Evolutionary conservation across 2,797 vertebrate genomes (phyloP), one percentile per base, ranked within the genome.

Genomic region (Lacerta bilineata): DNA sequence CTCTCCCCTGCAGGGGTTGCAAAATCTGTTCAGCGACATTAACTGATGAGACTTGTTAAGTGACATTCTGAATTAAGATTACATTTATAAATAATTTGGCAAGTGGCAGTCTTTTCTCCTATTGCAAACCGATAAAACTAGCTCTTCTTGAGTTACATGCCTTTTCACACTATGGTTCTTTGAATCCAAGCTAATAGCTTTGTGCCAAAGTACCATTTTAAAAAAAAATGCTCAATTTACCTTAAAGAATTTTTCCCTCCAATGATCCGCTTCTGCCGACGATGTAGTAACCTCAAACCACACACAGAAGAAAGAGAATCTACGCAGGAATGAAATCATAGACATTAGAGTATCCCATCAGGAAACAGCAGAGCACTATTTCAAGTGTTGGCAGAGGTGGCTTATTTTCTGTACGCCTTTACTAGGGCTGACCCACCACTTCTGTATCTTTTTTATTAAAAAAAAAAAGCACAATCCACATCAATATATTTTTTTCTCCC

Each of bases 231-330:
- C 36, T 75, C 41, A 8, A 20, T 71, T 96, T 97, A 99, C 99
- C 99, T 97, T 97, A 99, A 97, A 91, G 99, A 99, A 96, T 99
- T 99, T 94, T 98, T 98, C 82, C 99, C 99, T 90, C 99, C 99
- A 91, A 99, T 98, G 95, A 99, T 99, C 92, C 99, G 96, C 81
- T 99, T 99, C 94, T 98, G 98, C 87, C 99, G 98, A 89, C 97
- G 97, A 92, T 98, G 98, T 83, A 98, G 91, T 88, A 98, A 97
- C 90, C 98, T 97, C 95, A 98, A 43, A 89, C 99, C 99, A 90
- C 99, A 99, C 87, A 98, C 96, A 83, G 97, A 96, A 85, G 95
- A 94, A 81, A 96, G 96, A 77, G 97, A 93, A 95, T 97, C 99
- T 99, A 96, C 95, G 95, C 72, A 96, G 94, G 95, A 95, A 89